Evolutionary conservation across 2,888 invertebrate species (phyloP), one percentile per base, ranked within the genome.

Genomic region (Scelioninae gen. 2): DNA sequence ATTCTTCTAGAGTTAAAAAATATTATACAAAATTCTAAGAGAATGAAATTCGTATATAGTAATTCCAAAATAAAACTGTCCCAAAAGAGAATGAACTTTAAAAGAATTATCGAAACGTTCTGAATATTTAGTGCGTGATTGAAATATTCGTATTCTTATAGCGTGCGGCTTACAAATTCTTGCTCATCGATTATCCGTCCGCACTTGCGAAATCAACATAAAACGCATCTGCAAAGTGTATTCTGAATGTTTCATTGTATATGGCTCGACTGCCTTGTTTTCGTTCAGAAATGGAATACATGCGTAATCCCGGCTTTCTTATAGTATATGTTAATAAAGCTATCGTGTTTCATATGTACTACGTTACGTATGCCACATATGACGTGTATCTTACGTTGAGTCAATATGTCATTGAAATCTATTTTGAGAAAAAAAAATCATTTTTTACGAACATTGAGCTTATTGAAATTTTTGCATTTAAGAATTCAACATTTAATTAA

Each of bases 131-230:
- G 45, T 45, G 16, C 19, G 43, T 43, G n/a, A 43, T 33, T 28
- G 43, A 25, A 39, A 43, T 57, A 33, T 33, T 57, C 43, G 16
- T 57, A 43, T 57, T 45, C 43, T 31, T 45, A 19, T 31, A 31
- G 18, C 43, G 2, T 22, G 33, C 19, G 43, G 57, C 16, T 41
- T 55, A 39, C 28, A 41, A 55, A 58, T 45, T 45, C 22, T 19
- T 15, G 35, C 33, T 58, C 45, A 46, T 58, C 58, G 58, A 58
- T 58, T 45, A 58, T 33, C 45, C 45, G 45, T 58, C 45, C 22
- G 45, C 33, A 35, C 33, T 58, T 19, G 13, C 33, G 22, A 15
- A 45, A 45, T 45, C 45, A 58, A 58, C 58, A 35, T 45, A 58
- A 58, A 45, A 45, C 45, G 45, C 45, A 58, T 58, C 45, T 35